These are phyloP conservation scores for Thereva nobilitata DNA, from an alignment of 2,888 invertebrate genomes.

Conservation along the genomic window DNA sequence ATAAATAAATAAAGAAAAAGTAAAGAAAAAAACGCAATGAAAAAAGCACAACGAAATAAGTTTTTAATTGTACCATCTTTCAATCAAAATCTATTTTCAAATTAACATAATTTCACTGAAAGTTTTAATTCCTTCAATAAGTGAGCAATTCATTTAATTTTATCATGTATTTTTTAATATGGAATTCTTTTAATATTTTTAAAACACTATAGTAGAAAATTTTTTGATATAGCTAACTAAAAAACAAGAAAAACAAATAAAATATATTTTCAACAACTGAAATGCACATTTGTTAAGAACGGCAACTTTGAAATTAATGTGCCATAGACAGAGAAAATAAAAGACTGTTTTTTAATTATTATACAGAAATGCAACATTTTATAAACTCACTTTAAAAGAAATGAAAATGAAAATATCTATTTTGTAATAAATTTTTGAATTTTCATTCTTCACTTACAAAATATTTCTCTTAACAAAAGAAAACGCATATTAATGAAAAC, in stretches of 20 bases:
- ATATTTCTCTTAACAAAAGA: too few species aligned
- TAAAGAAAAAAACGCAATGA: conserved; percentile 11
- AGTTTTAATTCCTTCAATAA: background rate
- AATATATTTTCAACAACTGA: background rate
- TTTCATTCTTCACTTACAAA: too few species aligned
- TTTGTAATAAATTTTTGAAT: too few species aligned
- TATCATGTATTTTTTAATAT: too few species aligned
- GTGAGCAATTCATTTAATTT: too few species aligned
- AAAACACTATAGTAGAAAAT: too few species aligned
- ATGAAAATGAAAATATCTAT: too few species aligned
- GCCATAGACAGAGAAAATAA: conserved; percentile 17
- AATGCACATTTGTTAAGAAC: conserved; percentile 21
- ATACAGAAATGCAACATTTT: too few species aligned
- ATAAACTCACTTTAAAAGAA: too few species aligned
- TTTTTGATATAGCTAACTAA: conserved; percentile 3
- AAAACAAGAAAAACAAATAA: conserved; percentile 3
- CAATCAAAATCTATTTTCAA: background rate
- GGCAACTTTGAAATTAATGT: conserved; percentile 10
- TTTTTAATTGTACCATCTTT: background rate
- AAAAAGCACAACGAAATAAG: conserved; percentile 25
- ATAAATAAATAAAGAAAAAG: too few species aligned
- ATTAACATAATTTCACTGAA: conserved; percentile 6
- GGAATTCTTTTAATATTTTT: too few species aligned
- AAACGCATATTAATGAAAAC: too few species aligned
- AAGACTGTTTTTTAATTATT: conserved; percentile 12